Evolutionary conservation across 23 tunicate genomes (phyloP).

Genomic region (Trididemnum clinides): DNA sequence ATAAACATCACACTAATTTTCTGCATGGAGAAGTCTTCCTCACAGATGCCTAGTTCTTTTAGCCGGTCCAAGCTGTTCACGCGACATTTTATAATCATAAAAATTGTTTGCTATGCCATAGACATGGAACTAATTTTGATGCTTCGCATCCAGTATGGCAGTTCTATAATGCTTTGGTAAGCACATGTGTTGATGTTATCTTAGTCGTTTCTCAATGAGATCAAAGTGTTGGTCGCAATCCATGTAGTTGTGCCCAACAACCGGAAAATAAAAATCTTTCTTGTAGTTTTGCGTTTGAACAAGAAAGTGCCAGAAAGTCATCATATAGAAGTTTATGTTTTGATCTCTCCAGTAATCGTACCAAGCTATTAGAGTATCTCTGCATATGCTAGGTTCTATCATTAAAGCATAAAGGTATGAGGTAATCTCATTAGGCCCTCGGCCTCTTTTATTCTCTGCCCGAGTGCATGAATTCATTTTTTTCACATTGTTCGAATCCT

Average conservation of each 20-base stretch:
- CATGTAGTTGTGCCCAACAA: not conserved
- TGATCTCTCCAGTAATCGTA: not conserved
- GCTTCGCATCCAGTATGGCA: no score
- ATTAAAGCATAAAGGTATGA: no score
- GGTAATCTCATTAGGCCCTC: no score
- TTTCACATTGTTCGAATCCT: not conserved
- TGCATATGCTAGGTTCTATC: not conserved
- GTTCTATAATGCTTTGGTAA: not conserved
- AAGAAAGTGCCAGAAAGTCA: not conserved
- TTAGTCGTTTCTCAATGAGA: not conserved
- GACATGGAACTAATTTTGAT: no score
- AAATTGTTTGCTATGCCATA: no score
- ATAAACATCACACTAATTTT: no score
- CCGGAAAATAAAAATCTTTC: not conserved
- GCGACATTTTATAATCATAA: no score
- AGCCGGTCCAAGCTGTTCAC: no score
- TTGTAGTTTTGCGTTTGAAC: not conserved
- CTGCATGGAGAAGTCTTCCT: no score
- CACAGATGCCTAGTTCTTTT: no score
- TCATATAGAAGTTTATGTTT: not conserved
- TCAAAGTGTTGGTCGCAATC: not conserved
- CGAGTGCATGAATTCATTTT: conserved; percentile 6
- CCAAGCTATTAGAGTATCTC: not conserved
- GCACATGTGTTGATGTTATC: not conserved
- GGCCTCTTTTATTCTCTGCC: not conserved